A percentile compares a stretch with the other conserved stretches of the same genome.
Evolutionary conservation across 2,797 vertebrate genomes (phyloP).

Genomic region (Fistularia commersonii): DNA sequence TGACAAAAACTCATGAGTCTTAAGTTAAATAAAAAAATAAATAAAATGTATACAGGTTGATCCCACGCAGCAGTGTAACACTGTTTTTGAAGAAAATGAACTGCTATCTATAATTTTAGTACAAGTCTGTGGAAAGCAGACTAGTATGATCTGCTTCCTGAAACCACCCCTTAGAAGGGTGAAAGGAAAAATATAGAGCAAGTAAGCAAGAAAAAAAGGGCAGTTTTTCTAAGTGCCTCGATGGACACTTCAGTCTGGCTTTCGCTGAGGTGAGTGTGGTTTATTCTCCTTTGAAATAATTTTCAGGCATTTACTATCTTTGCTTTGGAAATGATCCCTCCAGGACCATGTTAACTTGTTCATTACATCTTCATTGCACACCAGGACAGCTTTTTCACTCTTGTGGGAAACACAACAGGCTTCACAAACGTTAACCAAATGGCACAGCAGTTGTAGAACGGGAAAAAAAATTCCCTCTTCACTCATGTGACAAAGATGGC

Average conservation of each 20-base stretch:
- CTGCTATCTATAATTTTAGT: not conserved
- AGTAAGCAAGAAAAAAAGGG: slow-evolving; percentile 16
- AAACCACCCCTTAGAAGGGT: slow-evolving; percentile 12
- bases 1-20: slow-evolving; percentile 7
- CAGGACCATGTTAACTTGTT: slow-evolving; percentile 1
- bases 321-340: too few species aligned
- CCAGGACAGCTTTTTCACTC: slow-evolving; percentile 17
- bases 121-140: not conserved
- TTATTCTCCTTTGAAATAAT: slow-evolving; percentile 1
- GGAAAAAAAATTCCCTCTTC: slow-evolving; percentile 27
- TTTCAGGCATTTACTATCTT: too few species aligned
- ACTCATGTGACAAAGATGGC: slow-evolving; percentile 2
- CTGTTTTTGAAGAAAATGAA: slow-evolving; percentile 7
- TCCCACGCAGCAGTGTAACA: slow-evolving; percentile 7
- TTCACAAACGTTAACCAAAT: slow-evolving; percentile 21
- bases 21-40: slow-evolving; percentile 46
- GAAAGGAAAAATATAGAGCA: slow-evolving; percentile 15
- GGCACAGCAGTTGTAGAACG: slow-evolving; percentile 23
- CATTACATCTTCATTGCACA: slow-evolving; percentile 12
- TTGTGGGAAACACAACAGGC: slow-evolving; percentile 38
- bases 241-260: slow-evolving; percentile 9
- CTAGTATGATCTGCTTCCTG: slow-evolving; percentile 4
- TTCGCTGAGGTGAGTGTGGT: not conserved
- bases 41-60: slow-evolving; percentile 14
- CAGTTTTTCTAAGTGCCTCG: slow-evolving; percentile 6